These are phyloP conservation scores for Drosophila greeni DNA, from an alignment of 2,888 invertebrate genomes.

Conservation along the genomic window DNA sequence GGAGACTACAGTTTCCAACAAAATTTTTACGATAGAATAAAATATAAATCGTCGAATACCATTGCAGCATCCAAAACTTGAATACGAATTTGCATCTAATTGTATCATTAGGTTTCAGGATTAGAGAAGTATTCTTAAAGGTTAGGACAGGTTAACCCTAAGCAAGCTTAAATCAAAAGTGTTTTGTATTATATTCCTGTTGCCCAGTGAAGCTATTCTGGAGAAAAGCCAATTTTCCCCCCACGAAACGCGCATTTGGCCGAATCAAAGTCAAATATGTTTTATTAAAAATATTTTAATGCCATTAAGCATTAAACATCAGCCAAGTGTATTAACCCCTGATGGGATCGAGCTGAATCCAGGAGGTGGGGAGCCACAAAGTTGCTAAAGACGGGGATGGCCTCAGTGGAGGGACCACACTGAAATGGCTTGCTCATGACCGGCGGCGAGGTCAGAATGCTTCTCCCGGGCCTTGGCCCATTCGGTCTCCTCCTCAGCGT, in stretches of 20 bases:
- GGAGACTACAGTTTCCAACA: no score
- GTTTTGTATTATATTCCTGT: neutral
- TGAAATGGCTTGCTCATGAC: conserved; percentile 33
- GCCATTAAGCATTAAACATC: conserved; percentile 71
- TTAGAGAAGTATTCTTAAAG: no score
- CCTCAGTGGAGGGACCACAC: conserved; percentile 34
- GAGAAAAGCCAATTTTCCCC: conserved; percentile 36
- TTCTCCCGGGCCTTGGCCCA: conserved; percentile 4
- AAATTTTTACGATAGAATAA: neutral
- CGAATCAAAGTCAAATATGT: conserved; percentile 68
- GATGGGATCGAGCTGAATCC: conserved; percentile 32
- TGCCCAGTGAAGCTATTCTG: conserved; percentile 8
- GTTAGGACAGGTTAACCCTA: no score
- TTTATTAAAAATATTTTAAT: conserved; percentile 73
- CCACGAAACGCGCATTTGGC: conserved; percentile 36
- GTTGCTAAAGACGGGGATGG: conserved; percentile 13
- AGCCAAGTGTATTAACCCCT: conserved; percentile 68
- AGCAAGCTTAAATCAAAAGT: no score
- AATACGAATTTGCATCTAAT: no score
- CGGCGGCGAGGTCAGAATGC: conserved; percentile 36
- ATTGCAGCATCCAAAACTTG: neutral
- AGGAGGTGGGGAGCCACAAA: conserved; percentile 2
- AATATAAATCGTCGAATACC: neutral
- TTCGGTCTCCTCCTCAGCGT: conserved; percentile 40
- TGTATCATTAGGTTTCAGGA: no score